Base-by-base conservation (phyloP, 1,140 invertebrate species). In the Euglossa dilemma region DNA sequence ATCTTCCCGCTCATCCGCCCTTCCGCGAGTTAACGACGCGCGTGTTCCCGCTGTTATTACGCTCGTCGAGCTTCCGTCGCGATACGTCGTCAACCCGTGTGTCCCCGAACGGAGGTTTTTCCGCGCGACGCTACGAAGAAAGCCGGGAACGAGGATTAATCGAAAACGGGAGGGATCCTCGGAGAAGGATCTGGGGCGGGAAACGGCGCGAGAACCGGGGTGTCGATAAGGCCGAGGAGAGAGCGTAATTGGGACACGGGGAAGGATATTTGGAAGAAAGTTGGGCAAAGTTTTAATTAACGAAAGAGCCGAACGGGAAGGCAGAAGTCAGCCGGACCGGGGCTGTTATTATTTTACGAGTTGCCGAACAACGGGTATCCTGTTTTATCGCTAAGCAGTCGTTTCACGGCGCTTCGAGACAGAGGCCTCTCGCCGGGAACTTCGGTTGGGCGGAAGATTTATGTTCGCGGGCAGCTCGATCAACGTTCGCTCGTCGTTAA, bases 31-130 rank as follows among this genome's bases (percentile, higher is more conserved):
- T 59, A 74, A 74, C 71, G 71, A 59, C 59, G 45, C 73, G 57
- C 73, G 73, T 75, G 59, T 56, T 74, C 16, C 11, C 73, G 25
- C 54, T 36, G 50, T 61, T 63, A 75, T 63, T 75, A 64, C 47
- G 43, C 71, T 74, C 56, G n/a, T 47, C 6, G 54, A 6, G 43
- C 54, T 74, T 74, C 71, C 71, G 23, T 11, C 71, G 36, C 36
- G 20, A 8, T 63, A 36, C 25, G 16, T 4, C 16, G n/a, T n/a
- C n/a, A n/a, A 9, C 28, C 28, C 18, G 16, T 36, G 16, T 9
- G 28, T 14, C 28, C 28, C 25, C 16, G 18, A 18, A 36, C 50
- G 50, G 47, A 50, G 9, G 14, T 54, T 54, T 54, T 54, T 54
- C 52, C 18, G 11, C 36, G 36, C 36, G 36, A 36, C 1, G 36